These are phyloP conservation scores for Drosophila atripex DNA, from an alignment of 2,888 invertebrate species.

Conservation along the genomic window DNA sequence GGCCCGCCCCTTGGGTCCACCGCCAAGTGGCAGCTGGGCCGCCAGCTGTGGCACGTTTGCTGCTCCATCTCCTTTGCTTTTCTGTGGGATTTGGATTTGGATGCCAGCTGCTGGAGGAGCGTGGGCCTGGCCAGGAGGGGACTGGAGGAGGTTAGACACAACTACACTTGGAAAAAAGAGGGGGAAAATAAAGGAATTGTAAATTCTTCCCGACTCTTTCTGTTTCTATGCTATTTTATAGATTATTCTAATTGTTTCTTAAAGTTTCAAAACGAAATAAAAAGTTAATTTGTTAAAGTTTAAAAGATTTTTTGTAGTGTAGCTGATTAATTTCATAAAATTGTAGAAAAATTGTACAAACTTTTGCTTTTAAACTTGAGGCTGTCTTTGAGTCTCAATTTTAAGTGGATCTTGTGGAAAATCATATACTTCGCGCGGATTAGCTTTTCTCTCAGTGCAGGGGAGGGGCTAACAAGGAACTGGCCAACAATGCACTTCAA, in stretches of 20 bases:
- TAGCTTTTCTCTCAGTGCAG: not conserved
- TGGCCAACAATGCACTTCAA: not conserved
- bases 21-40: conserved; percentile 55
- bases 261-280: not conserved
- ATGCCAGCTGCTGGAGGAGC: conserved; percentile 54
- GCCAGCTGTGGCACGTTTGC: conserved; percentile 55
- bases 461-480: not conserved
- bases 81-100: conserved; percentile 9
- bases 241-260: not conserved
- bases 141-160: not conserved
- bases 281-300: not conserved
- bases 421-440: not conserved
- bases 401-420: not conserved
- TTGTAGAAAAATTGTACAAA: not conserved
- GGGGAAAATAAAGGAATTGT: not conserved
- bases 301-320: not conserved
- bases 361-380: not conserved
- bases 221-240: not conserved
- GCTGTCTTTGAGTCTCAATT: not conserved
- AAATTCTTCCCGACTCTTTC: not conserved
- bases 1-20: conserved; percentile 5
- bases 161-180: conserved; percentile 14
- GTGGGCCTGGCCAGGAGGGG: conserved; percentile 51
- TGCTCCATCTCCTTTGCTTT: conserved; percentile 7
- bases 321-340: not conserved